Percentiles rank a stretch among this genome's conserved stretches.
These are phyloP conservation scores for Spheniscus humboldti DNA, from an alignment of 2,797 vertebrate genomes.

Conservation along the genomic window DNA sequence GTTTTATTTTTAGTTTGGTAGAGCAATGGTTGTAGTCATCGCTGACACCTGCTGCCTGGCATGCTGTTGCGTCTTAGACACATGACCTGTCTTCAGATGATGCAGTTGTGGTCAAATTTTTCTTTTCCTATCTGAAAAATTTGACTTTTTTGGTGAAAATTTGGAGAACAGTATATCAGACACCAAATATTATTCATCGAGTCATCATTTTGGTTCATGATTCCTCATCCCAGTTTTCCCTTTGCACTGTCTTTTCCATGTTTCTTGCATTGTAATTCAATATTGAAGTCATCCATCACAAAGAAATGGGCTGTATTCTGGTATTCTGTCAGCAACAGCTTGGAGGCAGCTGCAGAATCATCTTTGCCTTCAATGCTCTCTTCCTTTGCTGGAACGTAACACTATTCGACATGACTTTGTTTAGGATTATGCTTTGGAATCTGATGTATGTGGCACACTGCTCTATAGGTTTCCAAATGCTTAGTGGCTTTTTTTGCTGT, in stretches of 20 bases:
- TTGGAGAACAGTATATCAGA: background rate
- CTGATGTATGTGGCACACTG: background rate
- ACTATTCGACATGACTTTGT: background rate
- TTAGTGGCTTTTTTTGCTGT: background rate
- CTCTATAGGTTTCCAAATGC: background rate
- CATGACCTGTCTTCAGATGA: background rate
- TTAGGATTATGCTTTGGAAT: background rate
- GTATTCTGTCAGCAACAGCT: background rate
- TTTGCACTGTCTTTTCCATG: background rate
- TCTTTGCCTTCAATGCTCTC: background rate
- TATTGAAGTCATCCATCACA: background rate
- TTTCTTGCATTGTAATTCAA: background rate
- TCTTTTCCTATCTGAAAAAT: background rate
- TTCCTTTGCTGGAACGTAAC: background rate
- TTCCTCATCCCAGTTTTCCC: background rate
- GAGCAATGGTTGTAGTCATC: background rate
- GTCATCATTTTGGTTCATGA: background rate
- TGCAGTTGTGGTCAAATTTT: background rate
- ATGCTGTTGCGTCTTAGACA: background rate
- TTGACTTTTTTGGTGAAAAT: background rate
- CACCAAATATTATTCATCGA: background rate
- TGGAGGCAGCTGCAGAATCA: background rate
- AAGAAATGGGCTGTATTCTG: background rate
- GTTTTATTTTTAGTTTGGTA: background rate
- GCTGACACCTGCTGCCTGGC: background rate